Percentiles rank a stretch among this genome's conserved stretches.
Evolutionary conservation across 2,888 invertebrate genomes (phyloP).

Genomic region (Troilus luridus): DNA sequence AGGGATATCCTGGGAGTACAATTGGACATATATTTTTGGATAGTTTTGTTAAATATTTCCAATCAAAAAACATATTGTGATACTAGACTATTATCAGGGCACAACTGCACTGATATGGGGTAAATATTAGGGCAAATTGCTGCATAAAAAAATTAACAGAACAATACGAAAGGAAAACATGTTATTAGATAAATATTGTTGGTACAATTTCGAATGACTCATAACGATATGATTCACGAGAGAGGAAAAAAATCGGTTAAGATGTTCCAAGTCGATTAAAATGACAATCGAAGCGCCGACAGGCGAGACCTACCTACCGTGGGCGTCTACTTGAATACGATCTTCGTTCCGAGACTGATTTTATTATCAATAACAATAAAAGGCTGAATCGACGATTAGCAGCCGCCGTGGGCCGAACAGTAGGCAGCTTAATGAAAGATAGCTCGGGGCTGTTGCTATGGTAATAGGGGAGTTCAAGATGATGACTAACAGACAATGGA

Average conservation of each 20-base stretch:
- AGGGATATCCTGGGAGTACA: too few relatives aligned
- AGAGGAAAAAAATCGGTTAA: background rate
- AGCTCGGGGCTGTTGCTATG: background rate
- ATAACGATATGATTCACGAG: background rate
- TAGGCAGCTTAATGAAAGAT: slow-evolving; percentile 40
- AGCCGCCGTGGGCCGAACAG: slow-evolving; percentile 24
- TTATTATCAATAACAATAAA: slow-evolving; percentile 33
- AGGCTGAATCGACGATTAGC: slow-evolving; percentile 27
- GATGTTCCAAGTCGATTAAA: background rate
- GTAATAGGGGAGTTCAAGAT: background rate
- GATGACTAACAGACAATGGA: slow-evolving; percentile 15
- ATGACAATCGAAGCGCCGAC: background rate
- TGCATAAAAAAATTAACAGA: too few relatives aligned
- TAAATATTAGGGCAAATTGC: too few relatives aligned
- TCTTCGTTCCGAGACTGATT: background rate
- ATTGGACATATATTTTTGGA: too few relatives aligned
- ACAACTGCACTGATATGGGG: too few relatives aligned
- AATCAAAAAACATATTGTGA: too few relatives aligned
- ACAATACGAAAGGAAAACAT: too few relatives aligned
- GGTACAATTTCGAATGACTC: too few relatives aligned
- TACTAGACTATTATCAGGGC: too few relatives aligned
- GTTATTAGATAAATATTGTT: too few relatives aligned
- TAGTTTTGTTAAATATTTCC: too few relatives aligned
- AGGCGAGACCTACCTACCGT: background rate
- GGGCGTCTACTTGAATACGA: slow-evolving; percentile 24